These are phyloP conservation scores for Unio delphinus DNA, from an alignment of 2,888 invertebrate genomes.

Conservation along the genomic window DNA sequence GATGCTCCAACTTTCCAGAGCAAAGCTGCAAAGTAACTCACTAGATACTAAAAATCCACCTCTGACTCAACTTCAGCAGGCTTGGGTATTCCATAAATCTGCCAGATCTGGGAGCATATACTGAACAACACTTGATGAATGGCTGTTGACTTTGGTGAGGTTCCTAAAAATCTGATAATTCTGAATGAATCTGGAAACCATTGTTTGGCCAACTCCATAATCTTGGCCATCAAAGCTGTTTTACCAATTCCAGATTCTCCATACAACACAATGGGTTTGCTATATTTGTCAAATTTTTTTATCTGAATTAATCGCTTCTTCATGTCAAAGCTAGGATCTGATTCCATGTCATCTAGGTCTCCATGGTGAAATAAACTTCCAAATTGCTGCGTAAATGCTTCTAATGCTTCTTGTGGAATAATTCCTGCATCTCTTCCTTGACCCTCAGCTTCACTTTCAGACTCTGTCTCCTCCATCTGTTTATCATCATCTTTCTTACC, in stretches of 20 bases:
- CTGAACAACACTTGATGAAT: constrained; percentile 43
- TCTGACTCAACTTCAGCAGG: constrained; percentile 45
- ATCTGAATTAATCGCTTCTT: constrained; percentile 22
- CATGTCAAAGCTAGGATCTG: constrained; percentile 34
- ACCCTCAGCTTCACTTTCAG: neutral
- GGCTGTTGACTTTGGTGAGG: constrained; percentile 42
- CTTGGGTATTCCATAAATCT: constrained; percentile 32
- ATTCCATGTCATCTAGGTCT: constrained; percentile 28
- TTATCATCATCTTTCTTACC: constrained; percentile 5
- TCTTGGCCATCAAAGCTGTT: constrained; percentile 57
- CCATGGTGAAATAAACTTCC: constrained; percentile 10
- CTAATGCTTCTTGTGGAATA: constrained; percentile 1
- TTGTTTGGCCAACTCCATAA: constrained; percentile 32
- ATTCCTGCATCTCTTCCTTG: constrained; percentile 7
- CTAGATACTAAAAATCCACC: constrained; percentile 48
- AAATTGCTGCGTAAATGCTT: constrained; percentile 5
- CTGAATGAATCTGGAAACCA: constrained; percentile 48
- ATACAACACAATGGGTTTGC: constrained; percentile 48
- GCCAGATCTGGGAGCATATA: constrained; percentile 53
- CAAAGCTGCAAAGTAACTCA: constrained; percentile 48
- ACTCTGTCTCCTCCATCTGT: constrained; percentile 5
- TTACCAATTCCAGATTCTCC: constrained; percentile 63
- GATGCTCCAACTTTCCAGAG: constrained; percentile 47
- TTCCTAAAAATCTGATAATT: constrained; percentile 59
- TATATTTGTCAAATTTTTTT: constrained; percentile 19